phyloP scores from a whole-genome alignment of 2,888 invertebrate species.

The Unio delphinus region DNA sequence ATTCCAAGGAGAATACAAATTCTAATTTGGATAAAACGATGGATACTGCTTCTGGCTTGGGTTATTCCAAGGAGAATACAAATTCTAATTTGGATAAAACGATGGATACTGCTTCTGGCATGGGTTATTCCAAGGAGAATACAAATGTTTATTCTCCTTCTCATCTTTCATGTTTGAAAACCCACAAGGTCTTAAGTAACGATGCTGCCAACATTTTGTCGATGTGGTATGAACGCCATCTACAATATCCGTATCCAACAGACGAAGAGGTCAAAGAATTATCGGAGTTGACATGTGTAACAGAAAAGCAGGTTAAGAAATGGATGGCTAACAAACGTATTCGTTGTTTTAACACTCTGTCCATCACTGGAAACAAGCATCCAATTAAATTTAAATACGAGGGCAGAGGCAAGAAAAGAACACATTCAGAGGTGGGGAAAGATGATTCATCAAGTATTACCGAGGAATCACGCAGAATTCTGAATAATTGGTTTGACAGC shows the following conservation, averaged over 20 bases:
- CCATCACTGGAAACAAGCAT: slow-evolving; percentile 63
- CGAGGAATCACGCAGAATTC: slow-evolving; percentile 36
- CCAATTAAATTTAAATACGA: slow-evolving; percentile 58
- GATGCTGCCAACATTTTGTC: slow-evolving; percentile 42
- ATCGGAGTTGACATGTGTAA: slow-evolving; percentile 44
- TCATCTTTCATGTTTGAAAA: neutral
- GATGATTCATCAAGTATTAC: slow-evolving; percentile 30
- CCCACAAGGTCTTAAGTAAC: slow-evolving; percentile 32
- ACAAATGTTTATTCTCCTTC: too few species aligned
- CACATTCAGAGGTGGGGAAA: slow-evolving; percentile 8
- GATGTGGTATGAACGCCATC: slow-evolving; percentile 49
- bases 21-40: too few species aligned
- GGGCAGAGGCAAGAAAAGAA: slow-evolving; percentile 25
- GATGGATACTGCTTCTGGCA: too few species aligned
- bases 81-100: too few species aligned
- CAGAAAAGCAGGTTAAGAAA: slow-evolving; percentile 59
- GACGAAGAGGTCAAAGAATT: slow-evolving; percentile 51
- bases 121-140: too few species aligned
- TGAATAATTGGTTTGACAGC: slow-evolving; percentile 53
- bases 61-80: too few species aligned
- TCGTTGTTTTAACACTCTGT: slow-evolving; percentile 59
- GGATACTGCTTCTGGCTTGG: too few species aligned
- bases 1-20: too few species aligned
- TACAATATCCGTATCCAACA: slow-evolving; percentile 57
- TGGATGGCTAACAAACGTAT: slow-evolving; percentile 67